Conservation (phyloP, 2,888 invertebrate species). For the Diloba caeruleocephala region DNA sequence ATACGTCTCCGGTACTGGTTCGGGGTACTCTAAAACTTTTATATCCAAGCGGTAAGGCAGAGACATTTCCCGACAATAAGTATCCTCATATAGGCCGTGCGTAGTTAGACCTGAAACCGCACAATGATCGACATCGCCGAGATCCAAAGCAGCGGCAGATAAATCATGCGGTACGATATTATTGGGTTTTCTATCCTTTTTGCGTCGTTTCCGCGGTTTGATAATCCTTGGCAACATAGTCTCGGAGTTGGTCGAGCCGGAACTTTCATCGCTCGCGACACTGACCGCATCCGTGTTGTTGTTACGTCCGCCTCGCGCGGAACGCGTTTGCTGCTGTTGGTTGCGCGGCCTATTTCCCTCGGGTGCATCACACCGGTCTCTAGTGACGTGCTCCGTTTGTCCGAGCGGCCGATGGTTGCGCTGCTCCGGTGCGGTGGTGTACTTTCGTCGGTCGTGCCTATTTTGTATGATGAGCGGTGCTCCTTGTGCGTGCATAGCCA, state of each 20-base stretch:
- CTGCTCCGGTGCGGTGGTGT: conserved; percentile 78
- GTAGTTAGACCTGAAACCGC: conserved; percentile 74
- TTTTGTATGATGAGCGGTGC: conserved; percentile 94
- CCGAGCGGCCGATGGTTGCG: conserved; percentile 76
- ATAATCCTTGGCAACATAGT: conserved; percentile 96
- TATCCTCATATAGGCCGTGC: conserved; percentile 84
- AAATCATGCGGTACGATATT: conserved; percentile 85
- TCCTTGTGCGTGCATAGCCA: conserved; percentile 95
- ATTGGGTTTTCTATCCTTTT: conserved; percentile 95
- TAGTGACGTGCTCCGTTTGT: conserved; percentile 70
- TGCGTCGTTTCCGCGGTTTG: conserved; percentile 96
- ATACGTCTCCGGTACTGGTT: conserved; percentile 78
- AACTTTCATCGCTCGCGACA: conserved; percentile 94
- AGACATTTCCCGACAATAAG: conserved; percentile 84
- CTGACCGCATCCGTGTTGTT: conserved; percentile 91
- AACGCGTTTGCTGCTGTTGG: conserved; percentile 81
- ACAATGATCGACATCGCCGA: conserved; percentile 84
- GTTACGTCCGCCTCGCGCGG: conserved; percentile 79
- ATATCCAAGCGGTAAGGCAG: conserved; percentile 83
- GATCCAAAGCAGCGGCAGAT: conserved; percentile 75
- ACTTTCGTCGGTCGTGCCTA: conserved; percentile 89
- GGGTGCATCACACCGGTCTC: conserved; percentile 77
- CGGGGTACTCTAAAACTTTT: conserved; percentile 82
- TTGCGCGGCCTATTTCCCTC: conserved; percentile 81
- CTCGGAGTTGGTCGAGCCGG: conserved; percentile 90